Evolutionary conservation across 2,113 vertebrate species (phyloP), one percentile per base, ranked within the genome.

Genomic region (Tiliqua scincoides): DNA sequence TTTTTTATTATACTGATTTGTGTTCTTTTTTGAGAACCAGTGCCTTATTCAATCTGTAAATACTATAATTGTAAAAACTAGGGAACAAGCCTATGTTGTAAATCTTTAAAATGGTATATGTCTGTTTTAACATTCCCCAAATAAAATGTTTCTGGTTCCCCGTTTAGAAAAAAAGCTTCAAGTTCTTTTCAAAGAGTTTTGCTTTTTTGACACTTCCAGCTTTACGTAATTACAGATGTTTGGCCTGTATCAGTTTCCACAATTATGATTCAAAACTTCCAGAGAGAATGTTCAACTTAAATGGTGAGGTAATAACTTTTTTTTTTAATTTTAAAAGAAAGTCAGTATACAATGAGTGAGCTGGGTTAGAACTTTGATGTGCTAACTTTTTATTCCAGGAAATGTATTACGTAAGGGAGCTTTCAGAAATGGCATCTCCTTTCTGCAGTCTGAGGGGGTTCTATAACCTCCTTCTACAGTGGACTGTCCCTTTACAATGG

Each of bases 1-100:
- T 59, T 92, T 91, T 79, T 85, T 68, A 84, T 78, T 87, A 95
- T 89, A 91, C 72, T 80, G 87, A 73, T 94, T 95, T 93, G 89
- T 94, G 91, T 96, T 96, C 93, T 95, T 96, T 95, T 95, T 86
- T 91, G 95, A 95, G 96, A 95, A 96, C 95, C 94, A 96, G 97
- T 98, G 97, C 97, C 97, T 98, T 97, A 97, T 93, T 94, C 96
- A 95, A 95, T 87, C 88, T 97, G 96, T 97, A 97, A 91, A 97
- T 97, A 96, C 84, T 96, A 94, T 97, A 96, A 96, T 93, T 97
- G 95, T 96, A 95, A 95, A 92, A 91, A 84, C 75, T 87, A 93
- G 92, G 95, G 93, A 96, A 94, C 94, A 96, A 94, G 90, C 83
- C 91, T 95, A 82, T 1, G 0, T 93, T 95, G 92, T 95, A 95